Evolutionary conservation across 2,797 vertebrate genomes (phyloP), one percentile per base, ranked within the genome.

Genomic region (Lycodopsis pacificus): DNA sequence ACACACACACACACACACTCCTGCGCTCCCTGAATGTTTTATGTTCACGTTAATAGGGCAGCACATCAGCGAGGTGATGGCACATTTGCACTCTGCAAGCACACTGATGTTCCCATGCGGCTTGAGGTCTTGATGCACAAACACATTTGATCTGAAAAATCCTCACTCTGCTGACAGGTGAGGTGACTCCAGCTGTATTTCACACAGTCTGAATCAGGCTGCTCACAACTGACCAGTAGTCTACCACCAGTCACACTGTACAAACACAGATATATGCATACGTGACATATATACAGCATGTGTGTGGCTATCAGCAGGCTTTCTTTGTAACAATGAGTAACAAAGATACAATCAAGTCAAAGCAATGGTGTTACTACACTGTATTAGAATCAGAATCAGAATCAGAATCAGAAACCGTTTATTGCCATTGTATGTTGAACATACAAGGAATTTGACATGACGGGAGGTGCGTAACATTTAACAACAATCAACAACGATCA

Each of bases 111-210:
- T 85, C 40, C 57, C 61, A 53, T 34, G 9, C 71, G 40, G 65
- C 78, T 34, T 0, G 17, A 48, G 67, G 66, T 70, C 75, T 22
- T n/a, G 38, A 77, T 57, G 74, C 72, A 36, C 53, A 65, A 73
- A 73, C 84, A 81, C 73, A 53, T 83, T 71, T 53, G 42, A 87
- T 76, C 84, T 75, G 79, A 63, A 61, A 75, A 65, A 70, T 78
- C 65, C 68, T 81, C 71, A 72, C 64, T 61, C 42, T 57, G 46
- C 80, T 75, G 82, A 77, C 82, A 84, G 86, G 61, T 74, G 61
- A 82, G 58, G 61, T 67, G 20, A 65, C 78, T 76, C 30, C 46
- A 51, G 71, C 65, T 77, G 70, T 76, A 81, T 77, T 76, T 79
- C 79, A 76, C 81, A 65, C 69, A 2, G 17, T 71, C n/a, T 78